Percentiles rank a stretch among this genome's conserved stretches.
These are phyloP conservation scores for Brenthis hecate DNA, from an alignment of 2,888 invertebrate species.

Conservation along the genomic window DNA sequence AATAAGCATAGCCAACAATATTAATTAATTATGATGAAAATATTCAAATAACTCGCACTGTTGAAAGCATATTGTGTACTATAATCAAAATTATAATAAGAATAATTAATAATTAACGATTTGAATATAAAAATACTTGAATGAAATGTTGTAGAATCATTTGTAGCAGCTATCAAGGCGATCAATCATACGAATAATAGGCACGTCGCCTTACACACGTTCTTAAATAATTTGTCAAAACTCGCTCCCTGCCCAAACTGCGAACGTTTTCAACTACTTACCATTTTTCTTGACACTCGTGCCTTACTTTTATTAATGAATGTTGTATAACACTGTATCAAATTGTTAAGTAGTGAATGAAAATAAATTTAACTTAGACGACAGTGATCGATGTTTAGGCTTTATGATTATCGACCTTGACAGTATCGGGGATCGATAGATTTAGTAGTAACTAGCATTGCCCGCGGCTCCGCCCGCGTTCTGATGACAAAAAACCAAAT, in stretches of 20 bases:
- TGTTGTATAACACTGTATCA: slow-evolving; percentile 30
- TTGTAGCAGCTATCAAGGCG: slow-evolving; percentile 67
- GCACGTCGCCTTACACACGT: slow-evolving; percentile 76
- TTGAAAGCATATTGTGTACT: no score
- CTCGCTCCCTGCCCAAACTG: slow-evolving; percentile 61
- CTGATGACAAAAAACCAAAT: no score
- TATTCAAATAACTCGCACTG: no score
- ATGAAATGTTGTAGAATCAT: slow-evolving; percentile 60
- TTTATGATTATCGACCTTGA: slow-evolving; percentile 30
- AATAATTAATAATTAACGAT: background rate
- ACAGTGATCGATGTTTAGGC: slow-evolving; percentile 37
- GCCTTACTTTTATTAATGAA: slow-evolving; percentile 48
- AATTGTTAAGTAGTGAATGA: slow-evolving; percentile 18
- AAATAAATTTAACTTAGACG: slow-evolving; percentile 24
- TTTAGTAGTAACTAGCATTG: no score
- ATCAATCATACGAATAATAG: slow-evolving; percentile 77
- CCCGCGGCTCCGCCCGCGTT: no score
- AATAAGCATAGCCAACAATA: no score
- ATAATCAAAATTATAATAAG: background rate
- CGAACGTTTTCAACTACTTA: slow-evolving; percentile 58
- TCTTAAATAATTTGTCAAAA: slow-evolving; percentile 82
- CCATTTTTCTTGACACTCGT: slow-evolving; percentile 60
- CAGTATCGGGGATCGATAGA: background rate
- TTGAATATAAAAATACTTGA: background rate
- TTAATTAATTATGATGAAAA: no score